These are phyloP conservation scores for Stichopus horrens DNA, from an alignment of 53 echinoderm and acorn worm species.

Conservation along the genomic window DNA sequence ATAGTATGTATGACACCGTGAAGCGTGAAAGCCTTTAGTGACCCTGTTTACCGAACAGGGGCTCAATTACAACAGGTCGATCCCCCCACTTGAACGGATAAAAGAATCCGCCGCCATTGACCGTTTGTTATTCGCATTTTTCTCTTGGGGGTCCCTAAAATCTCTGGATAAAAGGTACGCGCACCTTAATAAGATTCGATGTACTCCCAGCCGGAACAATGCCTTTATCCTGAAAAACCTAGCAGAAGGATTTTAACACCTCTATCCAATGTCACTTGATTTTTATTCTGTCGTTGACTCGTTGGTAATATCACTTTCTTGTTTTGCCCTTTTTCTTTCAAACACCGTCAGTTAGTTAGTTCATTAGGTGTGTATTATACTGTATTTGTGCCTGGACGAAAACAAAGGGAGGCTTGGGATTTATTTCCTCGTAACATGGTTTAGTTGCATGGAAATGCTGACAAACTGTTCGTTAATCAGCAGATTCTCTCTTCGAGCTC, in stretches of 20 bases:
- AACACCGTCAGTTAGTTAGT: too few species aligned
- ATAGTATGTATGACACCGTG: too few species aligned
- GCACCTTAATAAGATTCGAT: not conserved
- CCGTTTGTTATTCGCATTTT: not conserved
- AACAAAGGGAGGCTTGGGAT: too few species aligned
- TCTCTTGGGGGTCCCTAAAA: not conserved
- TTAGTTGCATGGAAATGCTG: too few species aligned
- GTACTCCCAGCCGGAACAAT: not conserved
- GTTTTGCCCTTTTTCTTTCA: too few species aligned
- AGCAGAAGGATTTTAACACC: not conserved
- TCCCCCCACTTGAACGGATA: not conserved
- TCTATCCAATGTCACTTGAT: not conserved
- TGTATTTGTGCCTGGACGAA: too few species aligned
- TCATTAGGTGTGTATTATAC: too few species aligned
- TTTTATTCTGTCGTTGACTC: too few species aligned
- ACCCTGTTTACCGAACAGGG: not conserved
- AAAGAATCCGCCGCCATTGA: constrained; percentile 31
- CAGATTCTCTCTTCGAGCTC: too few species aligned
- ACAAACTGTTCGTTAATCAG: too few species aligned
- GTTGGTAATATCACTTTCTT: too few species aligned
- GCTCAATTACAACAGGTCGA: constrained; percentile 19
- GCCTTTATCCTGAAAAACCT: not conserved
- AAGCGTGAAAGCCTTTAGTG: not conserved
- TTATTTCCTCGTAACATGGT: too few species aligned
- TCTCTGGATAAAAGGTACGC: not conserved